phyloP scores from a whole-genome alignment of 2,113 vertebrate genomes.

The Etheostoma spectabile region DNA sequence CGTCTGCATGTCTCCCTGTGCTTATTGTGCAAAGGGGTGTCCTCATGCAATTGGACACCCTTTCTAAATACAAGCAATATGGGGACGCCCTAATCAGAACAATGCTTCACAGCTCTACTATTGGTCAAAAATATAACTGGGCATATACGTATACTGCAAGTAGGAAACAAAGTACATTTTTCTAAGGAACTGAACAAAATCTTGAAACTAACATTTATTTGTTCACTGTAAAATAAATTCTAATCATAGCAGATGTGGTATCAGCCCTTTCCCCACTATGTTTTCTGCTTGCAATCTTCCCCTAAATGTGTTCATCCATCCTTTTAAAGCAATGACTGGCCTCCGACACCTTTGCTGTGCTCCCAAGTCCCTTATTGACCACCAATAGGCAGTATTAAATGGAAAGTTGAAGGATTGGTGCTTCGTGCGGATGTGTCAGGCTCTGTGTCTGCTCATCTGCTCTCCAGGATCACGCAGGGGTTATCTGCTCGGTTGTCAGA shows the following conservation, averaged over 20 bases:
- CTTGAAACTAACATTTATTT: background rate
- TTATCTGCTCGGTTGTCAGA: slow-evolving; percentile 56
- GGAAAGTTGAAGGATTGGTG: slow-evolving; percentile 64
- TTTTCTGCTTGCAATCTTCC: slow-evolving; percentile 24
- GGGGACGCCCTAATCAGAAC: background rate
- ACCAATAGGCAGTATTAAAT: slow-evolving; percentile 58
- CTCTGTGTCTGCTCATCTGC: slow-evolving; percentile 51
- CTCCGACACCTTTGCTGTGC: slow-evolving; percentile 53
- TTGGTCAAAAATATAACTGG: background rate
- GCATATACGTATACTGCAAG: background rate
- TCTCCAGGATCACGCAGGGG: slow-evolving; percentile 21
- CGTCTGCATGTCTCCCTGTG: background rate
- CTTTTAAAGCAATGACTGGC: slow-evolving; percentile 44
- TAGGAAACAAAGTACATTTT: background rate
- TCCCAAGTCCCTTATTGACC: slow-evolving; percentile 63
- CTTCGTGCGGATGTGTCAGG: slow-evolving; percentile 40
- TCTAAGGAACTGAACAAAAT: background rate
- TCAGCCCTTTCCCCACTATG: background rate
- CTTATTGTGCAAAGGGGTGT: background rate
- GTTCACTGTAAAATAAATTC: background rate
- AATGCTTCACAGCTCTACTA: background rate
- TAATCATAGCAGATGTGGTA: background rate
- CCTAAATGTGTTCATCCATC: slow-evolving; percentile 31
- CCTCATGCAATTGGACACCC: background rate
- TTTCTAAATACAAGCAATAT: background rate